Evolutionary conservation across 2,888 invertebrate species (phyloP).

Genomic region (Hymenopus coronatus): DNA sequence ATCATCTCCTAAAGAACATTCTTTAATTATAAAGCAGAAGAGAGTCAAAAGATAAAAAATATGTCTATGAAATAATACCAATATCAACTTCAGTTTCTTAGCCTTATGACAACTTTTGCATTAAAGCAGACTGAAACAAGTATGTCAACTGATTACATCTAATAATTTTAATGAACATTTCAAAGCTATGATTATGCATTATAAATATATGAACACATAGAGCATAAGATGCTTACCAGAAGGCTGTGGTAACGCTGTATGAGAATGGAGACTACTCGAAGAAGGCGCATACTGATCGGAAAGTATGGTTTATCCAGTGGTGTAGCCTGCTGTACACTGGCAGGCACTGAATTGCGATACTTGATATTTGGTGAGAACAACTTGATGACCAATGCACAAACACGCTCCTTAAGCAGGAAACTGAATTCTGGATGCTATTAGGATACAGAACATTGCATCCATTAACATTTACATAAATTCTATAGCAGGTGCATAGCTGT

Average conservation of each 20-base stretch:
- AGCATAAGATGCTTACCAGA: conserved; percentile 59
- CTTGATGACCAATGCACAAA: conserved; percentile 97
- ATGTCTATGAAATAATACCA: no score
- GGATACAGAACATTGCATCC: conserved; percentile 20
- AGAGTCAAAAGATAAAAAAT: no score
- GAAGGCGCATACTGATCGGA: conserved; percentile 92
- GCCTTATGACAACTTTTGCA: no score
- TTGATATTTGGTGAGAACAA: conserved; percentile 98
- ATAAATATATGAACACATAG: background rate
- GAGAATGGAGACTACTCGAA: conserved; percentile 88
- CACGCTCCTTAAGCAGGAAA: conserved; percentile 90
- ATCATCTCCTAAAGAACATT: no score
- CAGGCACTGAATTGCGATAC: conserved; percentile 65
- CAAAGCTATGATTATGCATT: background rate
- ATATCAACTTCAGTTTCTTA: no score
- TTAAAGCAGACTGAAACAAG: no score
- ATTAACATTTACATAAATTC: no score
- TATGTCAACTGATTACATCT: no score
- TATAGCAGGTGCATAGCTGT: no score
- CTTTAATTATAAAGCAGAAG: no score
- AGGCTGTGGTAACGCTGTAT: conserved; percentile 90
- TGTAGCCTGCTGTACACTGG: conserved; percentile 60
- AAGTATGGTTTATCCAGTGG: conserved; percentile 89
- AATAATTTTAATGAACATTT: background rate
- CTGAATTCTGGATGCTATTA: conserved; percentile 89